Evolutionary conservation across 64 coral and sea anemone genomes (phyloP).

Genomic region (Trachythela sp.): DNA sequence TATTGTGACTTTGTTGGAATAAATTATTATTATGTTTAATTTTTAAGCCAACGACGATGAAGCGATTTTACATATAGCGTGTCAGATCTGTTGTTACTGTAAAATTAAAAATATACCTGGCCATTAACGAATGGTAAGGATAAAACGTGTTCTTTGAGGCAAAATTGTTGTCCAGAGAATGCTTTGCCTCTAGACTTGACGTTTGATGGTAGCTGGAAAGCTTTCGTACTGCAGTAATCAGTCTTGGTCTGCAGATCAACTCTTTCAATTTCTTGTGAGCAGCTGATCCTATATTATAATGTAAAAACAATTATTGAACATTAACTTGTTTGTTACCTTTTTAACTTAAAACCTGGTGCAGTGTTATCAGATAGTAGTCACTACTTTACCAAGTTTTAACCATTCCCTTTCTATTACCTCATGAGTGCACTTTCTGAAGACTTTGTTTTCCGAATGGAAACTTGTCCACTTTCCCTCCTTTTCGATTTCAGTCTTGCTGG

Average conservation of each 20-base stretch:
- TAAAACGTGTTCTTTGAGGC: neutral
- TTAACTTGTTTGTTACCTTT: neutral
- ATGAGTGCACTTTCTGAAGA: neutral
- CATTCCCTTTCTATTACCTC: neutral
- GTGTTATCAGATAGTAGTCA: too few species aligned
- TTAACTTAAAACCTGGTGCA: neutral
- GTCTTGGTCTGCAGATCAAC: neutral
- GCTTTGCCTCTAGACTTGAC: neutral
- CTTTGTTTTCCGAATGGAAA: neutral
- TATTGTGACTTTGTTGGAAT: too few species aligned
- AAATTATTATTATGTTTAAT: too few species aligned
- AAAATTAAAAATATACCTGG: neutral
- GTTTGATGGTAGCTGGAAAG: neutral
- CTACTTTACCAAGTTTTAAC: neutral
- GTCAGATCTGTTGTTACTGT: too few species aligned
- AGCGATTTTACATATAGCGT: too few species aligned
- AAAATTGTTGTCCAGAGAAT: neutral
- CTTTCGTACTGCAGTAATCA: too few species aligned
- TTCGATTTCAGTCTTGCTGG: constrained; percentile 7
- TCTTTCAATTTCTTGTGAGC: neutral
- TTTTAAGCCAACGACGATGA: too few species aligned
- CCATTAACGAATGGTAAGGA: neutral
- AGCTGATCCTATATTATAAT: neutral
- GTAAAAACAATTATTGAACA: neutral
- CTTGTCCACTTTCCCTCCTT: neutral